A percentile compares a stretch with the other conserved stretches of the same genome.
These are phyloP conservation scores for Sebastes matsubarae DNA, from an alignment of 2,797 vertebrate genomes.

Conservation along the genomic window DNA sequence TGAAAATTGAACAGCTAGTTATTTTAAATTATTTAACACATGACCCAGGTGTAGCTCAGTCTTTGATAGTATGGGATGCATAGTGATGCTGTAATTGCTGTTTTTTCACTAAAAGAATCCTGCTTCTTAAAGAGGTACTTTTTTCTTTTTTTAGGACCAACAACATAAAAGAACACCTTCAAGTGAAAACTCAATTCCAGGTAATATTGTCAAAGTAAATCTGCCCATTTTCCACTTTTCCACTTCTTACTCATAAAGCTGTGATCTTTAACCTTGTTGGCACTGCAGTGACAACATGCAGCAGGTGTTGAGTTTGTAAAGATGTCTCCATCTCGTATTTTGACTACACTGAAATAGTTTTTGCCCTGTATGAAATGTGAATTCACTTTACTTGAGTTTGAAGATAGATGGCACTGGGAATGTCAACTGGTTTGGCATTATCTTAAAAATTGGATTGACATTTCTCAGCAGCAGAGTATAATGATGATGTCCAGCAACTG, in stretches of 20 bases:
- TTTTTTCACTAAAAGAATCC: not conserved
- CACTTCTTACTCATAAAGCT: not conserved
- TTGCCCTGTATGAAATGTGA: not conserved
- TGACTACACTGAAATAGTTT: not conserved
- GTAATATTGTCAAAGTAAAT: slow-evolving; percentile 46
- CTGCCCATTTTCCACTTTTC: not conserved
- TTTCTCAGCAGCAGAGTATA: not conserved
- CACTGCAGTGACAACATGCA: not conserved
- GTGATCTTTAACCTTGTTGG: not conserved
- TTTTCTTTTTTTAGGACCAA: slow-evolving; percentile 34
- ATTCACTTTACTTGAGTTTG: not conserved
- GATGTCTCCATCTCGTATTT: not conserved
- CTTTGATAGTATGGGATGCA: not conserved
- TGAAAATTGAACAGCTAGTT: not conserved
- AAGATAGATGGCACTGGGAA: not conserved
- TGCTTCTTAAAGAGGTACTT: not conserved
- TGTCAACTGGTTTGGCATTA: not conserved
- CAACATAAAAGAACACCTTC: slow-evolving; percentile 25
- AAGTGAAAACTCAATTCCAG: slow-evolving; percentile 40
- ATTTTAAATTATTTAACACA: not conserved
- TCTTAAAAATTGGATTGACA: not conserved
- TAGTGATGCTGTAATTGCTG: not conserved
- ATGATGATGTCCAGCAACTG: not conserved
- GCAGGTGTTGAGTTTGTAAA: not conserved
- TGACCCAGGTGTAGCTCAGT: not conserved